These are phyloP conservation scores for Bhutanitis thaidina DNA, from an alignment of 2,888 invertebrate species.

Conservation along the genomic window DNA sequence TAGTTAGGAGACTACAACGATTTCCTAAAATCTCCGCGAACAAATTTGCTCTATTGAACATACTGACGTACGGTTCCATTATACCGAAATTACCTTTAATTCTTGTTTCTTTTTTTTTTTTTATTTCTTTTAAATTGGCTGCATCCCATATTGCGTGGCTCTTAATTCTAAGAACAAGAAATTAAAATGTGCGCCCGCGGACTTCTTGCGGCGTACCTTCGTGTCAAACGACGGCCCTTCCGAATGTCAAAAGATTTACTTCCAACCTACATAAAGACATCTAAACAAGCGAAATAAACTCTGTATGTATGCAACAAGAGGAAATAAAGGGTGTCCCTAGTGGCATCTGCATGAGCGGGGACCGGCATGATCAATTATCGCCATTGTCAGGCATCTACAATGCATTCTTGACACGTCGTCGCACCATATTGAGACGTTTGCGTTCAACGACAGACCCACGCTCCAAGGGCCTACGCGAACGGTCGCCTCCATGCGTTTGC, in stretches of 20 bases:
- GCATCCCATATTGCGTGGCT: conserved; percentile 1
- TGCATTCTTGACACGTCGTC: conserved; percentile 56
- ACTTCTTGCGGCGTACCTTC: neutral
- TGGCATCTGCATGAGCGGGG: conserved; percentile 56
- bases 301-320: conserved; percentile 42
- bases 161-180: conserved; percentile 30
- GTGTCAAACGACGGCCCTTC: conserved; percentile 30
- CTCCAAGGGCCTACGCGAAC: conserved; percentile 20
- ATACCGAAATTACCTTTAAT: too few species aligned
- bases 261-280: conserved; percentile 46
- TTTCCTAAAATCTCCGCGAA: too few species aligned
- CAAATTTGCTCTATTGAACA: too few species aligned
- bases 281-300: conserved; percentile 54
- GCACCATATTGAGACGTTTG: conserved; percentile 50
- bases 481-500: too few species aligned
- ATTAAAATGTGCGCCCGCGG: conserved; percentile 30
- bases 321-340: conserved; percentile 55
- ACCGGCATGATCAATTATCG: conserved; percentile 68
- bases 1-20: too few species aligned
- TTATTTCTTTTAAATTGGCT: neutral
- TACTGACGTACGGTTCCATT: too few species aligned
- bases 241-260: conserved; percentile 54
- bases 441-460: conserved; percentile 38
- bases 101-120: neutral
- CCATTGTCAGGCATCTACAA: conserved; percentile 60